Base-by-base conservation (phyloP, 1,140 invertebrate genomes). In the Laupala kohalensis region DNA sequence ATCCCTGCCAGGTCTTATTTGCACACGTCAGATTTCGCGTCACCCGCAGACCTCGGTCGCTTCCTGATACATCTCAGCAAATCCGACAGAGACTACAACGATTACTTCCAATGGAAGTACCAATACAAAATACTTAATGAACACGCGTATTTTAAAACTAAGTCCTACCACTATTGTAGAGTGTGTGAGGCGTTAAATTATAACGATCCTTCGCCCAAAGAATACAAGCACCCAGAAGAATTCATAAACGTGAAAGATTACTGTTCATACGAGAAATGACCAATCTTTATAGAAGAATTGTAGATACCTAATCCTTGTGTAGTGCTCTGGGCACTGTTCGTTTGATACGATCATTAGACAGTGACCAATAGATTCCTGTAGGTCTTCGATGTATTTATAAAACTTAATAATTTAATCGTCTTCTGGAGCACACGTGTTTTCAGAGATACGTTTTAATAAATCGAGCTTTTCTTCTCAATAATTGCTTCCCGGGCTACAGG, bases 171-270 rank as follows among this genome's bases (percentile, higher is more conserved):
- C 79, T 92, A 90, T 78, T 95, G 93, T 77, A 83, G 92, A 68
- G 78, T 93, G 28, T 95, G 93, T 77, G 88, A 92, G 75, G 87
- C 90, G 67, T 80, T 92, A 26, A 88, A 91, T 78, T 88, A 86
- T 75, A 87, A 86, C 75, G 76, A 81, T 23, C 75, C 74, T 27
- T 71, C 69, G 3, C 69, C 71, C n/a, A 88, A 87, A 75, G 76
- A 84, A 19, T 88, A 88, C 71, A 67, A 79, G 0, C 71, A 83
- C 73, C 73, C 87, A 4, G 77, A 80, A 19, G 69, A 75, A 0
- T 85, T 83, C 75, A 86, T 84, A 83, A 83, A 76, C 19, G 37
- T 4, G 1, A 19, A 53, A 19, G 19, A 19, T 13, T 9, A 53
- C 19, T 53, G 37, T 53, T 13, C 9, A 53, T 53, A 53, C 37